These are phyloP conservation scores for Muraenolepis orangiensis DNA, from an alignment of 2,797 vertebrate species.

Conservation along the genomic window DNA sequence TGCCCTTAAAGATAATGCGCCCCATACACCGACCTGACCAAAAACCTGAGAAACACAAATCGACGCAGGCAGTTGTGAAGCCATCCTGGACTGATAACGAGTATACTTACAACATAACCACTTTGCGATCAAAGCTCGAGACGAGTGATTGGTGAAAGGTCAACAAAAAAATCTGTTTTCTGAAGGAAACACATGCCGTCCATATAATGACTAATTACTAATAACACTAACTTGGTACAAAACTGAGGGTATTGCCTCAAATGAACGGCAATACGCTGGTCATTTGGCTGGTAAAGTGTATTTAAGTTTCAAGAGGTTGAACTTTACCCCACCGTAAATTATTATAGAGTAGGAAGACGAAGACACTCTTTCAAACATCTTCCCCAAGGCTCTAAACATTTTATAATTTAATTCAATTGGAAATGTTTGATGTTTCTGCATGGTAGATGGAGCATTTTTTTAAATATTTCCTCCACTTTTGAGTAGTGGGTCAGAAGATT, in stretches of 20 bases:
- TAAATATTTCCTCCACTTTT: background rate
- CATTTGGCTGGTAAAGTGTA: conserved; percentile 26
- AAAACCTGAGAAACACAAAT: background rate
- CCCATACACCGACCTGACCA: background rate
- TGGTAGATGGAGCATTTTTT: conserved; percentile 18
- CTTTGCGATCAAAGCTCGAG: background rate
- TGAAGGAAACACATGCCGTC: conserved; percentile 43
- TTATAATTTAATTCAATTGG: background rate
- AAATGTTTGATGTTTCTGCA: conserved; percentile 20
- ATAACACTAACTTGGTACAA: too few species aligned
- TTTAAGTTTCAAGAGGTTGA: too few species aligned
- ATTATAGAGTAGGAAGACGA: background rate
- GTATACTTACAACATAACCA: background rate
- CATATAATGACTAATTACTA: conserved; percentile 29
- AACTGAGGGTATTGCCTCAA: conserved; percentile 32
- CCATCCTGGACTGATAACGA: background rate
- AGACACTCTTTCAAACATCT: conserved; percentile 3
- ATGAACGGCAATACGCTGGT: conserved; percentile 29
- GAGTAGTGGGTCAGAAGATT: too few species aligned
- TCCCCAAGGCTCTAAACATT: conserved; percentile 12
- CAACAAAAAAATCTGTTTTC: conserved; percentile 25
- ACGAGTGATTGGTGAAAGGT: conserved; percentile 3
- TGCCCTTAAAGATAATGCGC: background rate
- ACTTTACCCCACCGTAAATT: too few species aligned
- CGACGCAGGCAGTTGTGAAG: background rate